These are phyloP conservation scores for Corythornis cristatus DNA, from an alignment of 2,113 vertebrate genomes.

Conservation along the genomic window DNA sequence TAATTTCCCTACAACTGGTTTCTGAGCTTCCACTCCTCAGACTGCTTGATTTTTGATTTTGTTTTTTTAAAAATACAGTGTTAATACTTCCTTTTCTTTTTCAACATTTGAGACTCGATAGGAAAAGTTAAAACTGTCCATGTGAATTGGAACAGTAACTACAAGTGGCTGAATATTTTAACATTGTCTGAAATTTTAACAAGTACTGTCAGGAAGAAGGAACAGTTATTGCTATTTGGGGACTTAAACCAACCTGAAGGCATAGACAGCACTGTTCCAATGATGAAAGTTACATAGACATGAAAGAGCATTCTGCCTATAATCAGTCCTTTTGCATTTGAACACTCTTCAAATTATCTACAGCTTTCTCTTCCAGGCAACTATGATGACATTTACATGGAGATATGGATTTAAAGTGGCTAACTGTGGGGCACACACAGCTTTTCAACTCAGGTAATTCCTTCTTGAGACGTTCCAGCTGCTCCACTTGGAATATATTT, in stretches of 20 bases:
- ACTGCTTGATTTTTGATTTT: neutral
- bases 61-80: neutral
- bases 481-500: slow-evolving; percentile 94
- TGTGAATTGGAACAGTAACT: slow-evolving; percentile 47
- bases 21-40: slow-evolving; percentile 4
- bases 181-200: slow-evolving; percentile 44
- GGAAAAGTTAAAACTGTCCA: neutral
- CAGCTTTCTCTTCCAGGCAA: slow-evolving; percentile 53
- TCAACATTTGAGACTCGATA: slow-evolving; percentile 16
- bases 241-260: slow-evolving; percentile 43
- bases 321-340: slow-evolving; percentile 40
- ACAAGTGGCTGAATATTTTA: slow-evolving; percentile 64
- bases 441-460: slow-evolving; percentile 88
- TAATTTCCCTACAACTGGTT: neutral
- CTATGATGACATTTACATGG: slow-evolving; percentile 62
- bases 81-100: neutral
- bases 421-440: slow-evolving; percentile 83
- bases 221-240: slow-evolving; percentile 78
- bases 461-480: slow-evolving; percentile 86
- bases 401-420: slow-evolving; percentile 73
- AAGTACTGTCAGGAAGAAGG: slow-evolving; percentile 55
- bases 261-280: slow-evolving; percentile 33
- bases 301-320: neutral
- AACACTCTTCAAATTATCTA: slow-evolving; percentile 62
- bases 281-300: neutral